phyloP scores from a whole-genome alignment of 2,888 invertebrate species.

The Calameuta idolon region DNA sequence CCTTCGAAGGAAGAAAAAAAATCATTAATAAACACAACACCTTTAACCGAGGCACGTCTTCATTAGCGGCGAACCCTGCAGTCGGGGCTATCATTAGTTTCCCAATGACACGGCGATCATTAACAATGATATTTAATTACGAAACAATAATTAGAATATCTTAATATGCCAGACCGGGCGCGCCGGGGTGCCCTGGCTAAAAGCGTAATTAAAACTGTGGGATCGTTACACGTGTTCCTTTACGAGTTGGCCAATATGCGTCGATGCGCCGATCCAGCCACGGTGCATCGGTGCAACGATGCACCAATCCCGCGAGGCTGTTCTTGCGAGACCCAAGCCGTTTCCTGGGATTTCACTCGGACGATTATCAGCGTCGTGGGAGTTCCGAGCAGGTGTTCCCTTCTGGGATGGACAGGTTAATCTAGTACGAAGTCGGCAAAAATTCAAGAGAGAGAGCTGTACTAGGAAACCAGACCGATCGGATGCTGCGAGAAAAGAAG shows the following conservation, averaged over 20 bases:
- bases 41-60: slow-evolving; percentile 46
- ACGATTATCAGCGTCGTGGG: slow-evolving; percentile 2
- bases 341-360: background rate
- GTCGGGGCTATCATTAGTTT: slow-evolving; percentile 40
- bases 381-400: slow-evolving; percentile 5
- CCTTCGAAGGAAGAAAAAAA: background rate
- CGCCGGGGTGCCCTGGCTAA: slow-evolving; percentile 14
- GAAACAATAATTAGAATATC: slow-evolving; percentile 27
- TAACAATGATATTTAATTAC: slow-evolving; percentile 52
- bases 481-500: too few species aligned
- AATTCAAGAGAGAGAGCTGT: too few species aligned
- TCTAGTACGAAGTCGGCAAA: too few species aligned
- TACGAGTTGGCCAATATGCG: background rate
- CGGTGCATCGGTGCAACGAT: background rate
- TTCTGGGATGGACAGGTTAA: slow-evolving; percentile 1
- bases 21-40: slow-evolving; percentile 49
- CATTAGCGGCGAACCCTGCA: slow-evolving; percentile 37
- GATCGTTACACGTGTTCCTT: slow-evolving; percentile 39
- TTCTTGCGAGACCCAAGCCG: background rate
- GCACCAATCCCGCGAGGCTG: background rate
- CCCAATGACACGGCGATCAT: slow-evolving; percentile 42
- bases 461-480: too few species aligned
- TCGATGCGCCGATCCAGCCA: background rate
- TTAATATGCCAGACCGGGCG: slow-evolving; percentile 16
- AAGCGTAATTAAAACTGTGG: slow-evolving; percentile 49